Conservation (phyloP, 2,797 vertebrate genomes). For the Parotocinclus haroldoi region DNA sequence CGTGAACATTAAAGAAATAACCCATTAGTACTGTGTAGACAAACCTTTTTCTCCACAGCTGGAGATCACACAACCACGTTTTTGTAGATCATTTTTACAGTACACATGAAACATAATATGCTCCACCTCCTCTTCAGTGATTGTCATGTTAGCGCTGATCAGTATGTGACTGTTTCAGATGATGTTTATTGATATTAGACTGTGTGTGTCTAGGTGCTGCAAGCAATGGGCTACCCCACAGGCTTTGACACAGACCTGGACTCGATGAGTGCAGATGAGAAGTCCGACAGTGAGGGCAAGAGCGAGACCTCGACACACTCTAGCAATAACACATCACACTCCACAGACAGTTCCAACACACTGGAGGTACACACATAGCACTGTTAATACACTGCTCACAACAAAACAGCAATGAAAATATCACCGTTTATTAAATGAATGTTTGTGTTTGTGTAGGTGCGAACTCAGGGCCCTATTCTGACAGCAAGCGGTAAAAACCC, state of each 20-base stretch:
- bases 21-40: too few relatives aligned
- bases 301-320: slow-evolving; percentile 89
- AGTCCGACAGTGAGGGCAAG: slow-evolving; percentile 95
- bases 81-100: too few relatives aligned
- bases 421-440: too few relatives aligned
- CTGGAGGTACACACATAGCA: slow-evolving; percentile 81
- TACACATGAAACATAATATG: too few relatives aligned
- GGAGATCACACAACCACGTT: too few relatives aligned
- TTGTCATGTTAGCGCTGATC: too few relatives aligned
- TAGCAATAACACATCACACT: slow-evolving; percentile 94
- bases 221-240: slow-evolving; percentile 97
- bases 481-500: slow-evolving; percentile 98
- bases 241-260: slow-evolving; percentile 96
- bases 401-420: too few relatives aligned
- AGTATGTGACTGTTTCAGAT: too few relatives aligned
- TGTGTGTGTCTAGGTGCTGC: slow-evolving; percentile 81
- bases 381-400: too few relatives aligned
- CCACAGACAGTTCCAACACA: slow-evolving; percentile 90
- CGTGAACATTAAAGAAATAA: too few relatives aligned
- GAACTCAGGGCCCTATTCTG: slow-evolving; percentile 99
- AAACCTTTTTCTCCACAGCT: too few relatives aligned
- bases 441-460: slow-evolving; percentile 72
- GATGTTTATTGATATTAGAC: neutral
- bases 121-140: too few relatives aligned
- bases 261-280: slow-evolving; percentile 96